A percentile compares a stretch with the other conserved stretches of the same genome.
Evolutionary conservation across 2,113 vertebrate genomes (phyloP).

Genomic region (Heterotilapia buettikoferi): DNA sequence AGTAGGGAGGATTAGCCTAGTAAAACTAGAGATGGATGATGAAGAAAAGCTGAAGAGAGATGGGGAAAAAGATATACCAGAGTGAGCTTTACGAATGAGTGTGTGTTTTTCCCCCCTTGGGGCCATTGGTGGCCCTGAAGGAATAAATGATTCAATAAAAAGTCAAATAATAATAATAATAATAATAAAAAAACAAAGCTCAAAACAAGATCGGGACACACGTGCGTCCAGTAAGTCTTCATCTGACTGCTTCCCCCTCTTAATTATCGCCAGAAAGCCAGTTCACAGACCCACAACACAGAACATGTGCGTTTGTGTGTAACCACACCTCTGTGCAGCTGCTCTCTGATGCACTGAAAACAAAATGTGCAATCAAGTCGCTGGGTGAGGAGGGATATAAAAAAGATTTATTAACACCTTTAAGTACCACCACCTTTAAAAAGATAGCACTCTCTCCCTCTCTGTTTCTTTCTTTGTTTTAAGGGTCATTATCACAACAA

Average conservation of each 20-base stretch:
- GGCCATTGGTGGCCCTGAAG: not conserved
- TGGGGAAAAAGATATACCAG: not conserved
- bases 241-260: not conserved
- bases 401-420: conserved; percentile 10
- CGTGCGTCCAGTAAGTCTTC: not conserved
- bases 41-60: not conserved
- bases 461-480: conserved; percentile 35
- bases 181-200: not conserved
- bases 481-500: conserved; percentile 60
- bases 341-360: not conserved
- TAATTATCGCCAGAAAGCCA: not conserved
- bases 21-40: not conserved
- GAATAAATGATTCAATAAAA: not conserved
- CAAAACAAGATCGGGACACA: not conserved
- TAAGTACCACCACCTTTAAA: conserved; percentile 29
- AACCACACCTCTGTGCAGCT: not conserved
- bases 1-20: not conserved
- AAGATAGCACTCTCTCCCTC: not conserved
- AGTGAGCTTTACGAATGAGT: not conserved
- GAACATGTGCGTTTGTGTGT: not conserved
- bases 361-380: not conserved
- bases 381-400: not conserved
- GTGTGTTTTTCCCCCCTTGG: not conserved
- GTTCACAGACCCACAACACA: not conserved
- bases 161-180: not conserved